A percentile compares a stretch with the other conserved stretches of the same genome.
Evolutionary conservation across 2,113 vertebrate species (phyloP).

Genomic region (Entelurus aequoreus): DNA sequence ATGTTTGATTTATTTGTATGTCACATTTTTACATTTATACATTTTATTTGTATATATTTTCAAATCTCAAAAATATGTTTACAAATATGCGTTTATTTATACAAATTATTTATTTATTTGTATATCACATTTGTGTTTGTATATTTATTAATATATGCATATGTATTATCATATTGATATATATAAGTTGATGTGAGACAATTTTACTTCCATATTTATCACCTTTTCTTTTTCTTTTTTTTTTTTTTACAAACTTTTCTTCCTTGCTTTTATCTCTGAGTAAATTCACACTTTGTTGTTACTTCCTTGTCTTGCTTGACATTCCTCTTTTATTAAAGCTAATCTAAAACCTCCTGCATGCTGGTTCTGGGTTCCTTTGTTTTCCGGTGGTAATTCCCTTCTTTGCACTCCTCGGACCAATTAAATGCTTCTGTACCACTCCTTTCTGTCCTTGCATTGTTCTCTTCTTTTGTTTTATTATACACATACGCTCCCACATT

Average conservation of each 20-base stretch:
- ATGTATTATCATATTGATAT: too few relatives aligned
- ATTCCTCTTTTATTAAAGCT: constrained; percentile 54
- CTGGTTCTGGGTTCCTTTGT: constrained; percentile 30
- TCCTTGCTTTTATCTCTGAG: constrained; percentile 4
- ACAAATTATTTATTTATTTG: too few relatives aligned
- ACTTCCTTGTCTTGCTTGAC: constrained; percentile 33
- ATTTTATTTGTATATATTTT: too few relatives aligned
- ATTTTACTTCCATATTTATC: too few relatives aligned
- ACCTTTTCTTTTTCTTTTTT: background rate
- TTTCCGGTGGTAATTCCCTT: constrained; percentile 12
- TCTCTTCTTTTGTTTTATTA: background rate
- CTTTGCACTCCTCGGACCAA: constrained; percentile 19
- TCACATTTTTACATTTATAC: too few relatives aligned
- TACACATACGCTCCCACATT: background rate
- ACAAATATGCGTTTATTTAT: too few relatives aligned
- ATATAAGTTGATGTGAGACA: too few relatives aligned
- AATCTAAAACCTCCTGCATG: constrained; percentile 56
- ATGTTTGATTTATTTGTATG: too few relatives aligned
- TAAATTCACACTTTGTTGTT: constrained; percentile 7
- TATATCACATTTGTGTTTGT: too few relatives aligned
- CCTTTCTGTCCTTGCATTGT: constrained; percentile 11
- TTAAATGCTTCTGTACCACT: constrained; percentile 18
- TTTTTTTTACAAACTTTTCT: constrained; percentile 15
- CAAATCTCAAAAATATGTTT: too few relatives aligned
- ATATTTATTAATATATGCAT: too few relatives aligned